Conservation (phyloP, 1,140 invertebrate species). For the Whitmania pigra region DNA sequence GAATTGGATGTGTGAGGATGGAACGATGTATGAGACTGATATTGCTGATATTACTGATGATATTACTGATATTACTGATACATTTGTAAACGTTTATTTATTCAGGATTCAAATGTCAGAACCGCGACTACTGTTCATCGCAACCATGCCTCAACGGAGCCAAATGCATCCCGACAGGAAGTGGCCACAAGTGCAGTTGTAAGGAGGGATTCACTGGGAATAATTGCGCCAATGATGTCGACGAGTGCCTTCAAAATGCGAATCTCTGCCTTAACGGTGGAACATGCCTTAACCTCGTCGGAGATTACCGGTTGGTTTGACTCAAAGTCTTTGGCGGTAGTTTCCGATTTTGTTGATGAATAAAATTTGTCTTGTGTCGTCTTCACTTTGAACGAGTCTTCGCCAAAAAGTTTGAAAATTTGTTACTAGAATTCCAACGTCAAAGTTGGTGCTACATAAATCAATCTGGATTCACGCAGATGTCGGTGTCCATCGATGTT, state of each 20-base stretch:
- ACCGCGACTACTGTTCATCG: constrained; percentile 46
- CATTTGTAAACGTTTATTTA: constrained; percentile 12
- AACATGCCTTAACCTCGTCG: constrained; percentile 60
- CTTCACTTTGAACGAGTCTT: neutral
- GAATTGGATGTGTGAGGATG: neutral
- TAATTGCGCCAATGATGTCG: constrained; percentile 72
- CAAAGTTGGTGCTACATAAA: constrained; percentile 12
- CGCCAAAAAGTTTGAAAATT: neutral
- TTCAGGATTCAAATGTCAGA: constrained; percentile 71
- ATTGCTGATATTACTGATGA: neutral
- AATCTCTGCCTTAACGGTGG: constrained; percentile 79
- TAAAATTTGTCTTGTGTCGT: neutral
- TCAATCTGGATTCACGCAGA: constrained; percentile 21
- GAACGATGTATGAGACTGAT: no score
- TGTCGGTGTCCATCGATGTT: constrained; percentile 24
- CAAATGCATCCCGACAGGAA: constrained; percentile 41
- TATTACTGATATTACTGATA: neutral
- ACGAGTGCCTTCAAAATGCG: constrained; percentile 67
- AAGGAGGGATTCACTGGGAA: constrained; percentile 34
- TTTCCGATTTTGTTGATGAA: no score
- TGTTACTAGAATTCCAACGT: neutral
- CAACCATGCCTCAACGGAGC: constrained; percentile 38
- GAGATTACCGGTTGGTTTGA: constrained; percentile 64
- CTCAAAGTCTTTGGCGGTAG: neutral
- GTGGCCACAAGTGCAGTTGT: constrained; percentile 48